Conservation (phyloP, 2,888 invertebrate species). For the Asteroscopus sphinx region DNA sequence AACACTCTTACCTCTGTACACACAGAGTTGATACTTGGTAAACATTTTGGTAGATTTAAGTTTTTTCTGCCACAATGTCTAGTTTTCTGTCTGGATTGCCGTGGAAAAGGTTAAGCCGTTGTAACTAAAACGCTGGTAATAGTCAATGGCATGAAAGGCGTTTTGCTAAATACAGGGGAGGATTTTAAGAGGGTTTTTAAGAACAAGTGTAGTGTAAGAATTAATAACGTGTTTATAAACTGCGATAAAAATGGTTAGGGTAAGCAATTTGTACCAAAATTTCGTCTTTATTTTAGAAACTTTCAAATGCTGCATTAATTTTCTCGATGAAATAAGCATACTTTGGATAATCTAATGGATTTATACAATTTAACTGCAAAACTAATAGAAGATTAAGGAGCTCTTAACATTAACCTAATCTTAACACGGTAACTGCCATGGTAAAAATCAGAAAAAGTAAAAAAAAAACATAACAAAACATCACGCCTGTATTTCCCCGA, state of each 20-base stretch:
- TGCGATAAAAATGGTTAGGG: slow-evolving; percentile 7
- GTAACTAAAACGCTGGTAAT: slow-evolving; percentile 69
- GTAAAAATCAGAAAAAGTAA: no score
- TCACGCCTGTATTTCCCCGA: no score
- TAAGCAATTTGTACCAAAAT: neutral
- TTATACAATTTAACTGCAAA: no score
- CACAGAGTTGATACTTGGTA: slow-evolving; percentile 16
- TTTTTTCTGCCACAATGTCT: slow-evolving; percentile 67
- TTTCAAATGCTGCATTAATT: neutral
- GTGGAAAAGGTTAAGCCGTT: slow-evolving; percentile 76
- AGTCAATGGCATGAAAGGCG: slow-evolving; percentile 62
- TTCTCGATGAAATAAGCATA: no score
- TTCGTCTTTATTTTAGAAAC: neutral
- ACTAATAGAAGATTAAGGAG: no score
- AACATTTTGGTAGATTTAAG: slow-evolving; percentile 15
- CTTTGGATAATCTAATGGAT: no score
- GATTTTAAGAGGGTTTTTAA: slow-evolving; percentile 42
- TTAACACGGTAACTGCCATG: no score
- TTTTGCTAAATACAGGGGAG: slow-evolving; percentile 52
- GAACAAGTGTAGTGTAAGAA: slow-evolving; percentile 21
- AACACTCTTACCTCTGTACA: slow-evolving; percentile 47
- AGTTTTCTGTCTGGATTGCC: slow-evolving; percentile 79
- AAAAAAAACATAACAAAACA: no score
- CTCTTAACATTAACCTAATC: no score
- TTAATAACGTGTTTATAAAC: slow-evolving; percentile 41